A percentile compares a stretch with the other conserved stretches of the same genome.
Evolutionary conservation across 2,113 vertebrate genomes (phyloP).

Genomic region (Ascaphus truei): DNA sequence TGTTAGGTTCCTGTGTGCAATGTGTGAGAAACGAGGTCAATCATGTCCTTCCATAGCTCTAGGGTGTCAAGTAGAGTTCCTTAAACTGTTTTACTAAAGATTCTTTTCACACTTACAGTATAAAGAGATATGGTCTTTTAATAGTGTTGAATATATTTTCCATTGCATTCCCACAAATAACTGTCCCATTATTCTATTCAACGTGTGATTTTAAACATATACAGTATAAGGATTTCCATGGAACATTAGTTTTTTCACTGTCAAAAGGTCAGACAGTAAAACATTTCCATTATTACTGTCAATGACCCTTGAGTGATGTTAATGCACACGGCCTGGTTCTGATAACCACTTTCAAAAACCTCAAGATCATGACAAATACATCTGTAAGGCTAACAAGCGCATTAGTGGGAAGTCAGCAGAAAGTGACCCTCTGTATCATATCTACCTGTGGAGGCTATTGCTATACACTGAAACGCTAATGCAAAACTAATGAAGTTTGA

Average conservation of each 20-base stretch:
- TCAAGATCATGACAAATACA: constrained; percentile 33
- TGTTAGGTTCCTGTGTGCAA: too few relatives aligned
- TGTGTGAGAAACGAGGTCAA: too few relatives aligned
- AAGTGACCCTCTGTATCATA: neutral
- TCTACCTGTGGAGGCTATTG: constrained; percentile 28
- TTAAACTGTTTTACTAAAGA: too few relatives aligned
- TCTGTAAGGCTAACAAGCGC: constrained; percentile 15
- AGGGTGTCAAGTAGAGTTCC: too few relatives aligned
- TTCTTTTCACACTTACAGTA: too few relatives aligned
- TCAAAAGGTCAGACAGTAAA: constrained; percentile 21
- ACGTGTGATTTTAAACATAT: constrained; percentile 10
- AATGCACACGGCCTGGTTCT: constrained; percentile 12
- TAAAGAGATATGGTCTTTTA: too few relatives aligned
- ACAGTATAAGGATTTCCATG: constrained; percentile 28
- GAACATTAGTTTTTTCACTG: constrained; percentile 19
- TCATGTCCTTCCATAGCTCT: too few relatives aligned
- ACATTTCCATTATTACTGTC: neutral
- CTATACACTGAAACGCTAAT: neutral
- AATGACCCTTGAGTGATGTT: constrained; percentile 5
- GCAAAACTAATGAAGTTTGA: constrained; percentile 35
- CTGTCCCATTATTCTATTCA: constrained; percentile 14
- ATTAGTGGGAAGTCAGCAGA: constrained; percentile 33
- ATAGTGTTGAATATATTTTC: constrained; percentile 18
- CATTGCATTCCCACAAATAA: constrained; percentile 12
- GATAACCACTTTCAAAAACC: constrained; percentile 28